Evolutionary conservation across 2,797 vertebrate genomes (phyloP), one percentile per base, ranked within the genome.

Genomic region (Thaleichthys pacificus): DNA sequence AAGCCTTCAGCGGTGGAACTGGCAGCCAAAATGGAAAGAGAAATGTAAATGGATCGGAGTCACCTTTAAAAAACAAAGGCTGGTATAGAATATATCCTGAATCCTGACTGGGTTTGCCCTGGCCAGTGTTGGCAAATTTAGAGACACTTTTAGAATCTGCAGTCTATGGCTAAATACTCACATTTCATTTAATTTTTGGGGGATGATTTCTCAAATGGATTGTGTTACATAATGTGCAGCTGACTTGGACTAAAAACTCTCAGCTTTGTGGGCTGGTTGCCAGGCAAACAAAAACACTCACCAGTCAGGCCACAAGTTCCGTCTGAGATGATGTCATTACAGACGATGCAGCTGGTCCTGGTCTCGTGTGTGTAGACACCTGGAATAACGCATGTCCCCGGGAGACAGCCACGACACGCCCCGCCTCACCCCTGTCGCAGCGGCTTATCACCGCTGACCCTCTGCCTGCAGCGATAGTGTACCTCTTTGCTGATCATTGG

Each of bases 221-320:
- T 83, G 84, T 82, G 86, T 91, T 89, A 91, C 89, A 89, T 91
- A 90, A 91, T 87, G 75, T 85, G 87, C 90, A 92, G 89, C 89
- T 91, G 89, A 90, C 89, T 78, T 21, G 74, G 69, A 77, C 82
- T 86, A 81, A 88, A 87, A 89, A 82, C 86, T 90, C 88, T 89
- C 87, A 86, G 84, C 83, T 82, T 78, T 21, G 83, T 82, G 89
- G 87, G 84, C 62, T 17, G 1, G 73, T 89, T 87, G 90, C 90
- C 91, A 91, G 77, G 77, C 85, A 82, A 82, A 91, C 90, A 89
- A 88, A 88, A 91, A 91, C 81, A n/a, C 83, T 84, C 80, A 88
- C 87, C 86, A 89, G 86, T 67, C 42, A 28, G 47, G 21, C 4
- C 21, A 91, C 90, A 89, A 89, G 83, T 73, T 85, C 78, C 88